Percentiles rank a stretch among this genome's conserved stretches.
These are phyloP conservation scores for Peromyscus leucopus DNA, from an alignment of 2,113 vertebrate genomes.

Conservation along the genomic window DNA sequence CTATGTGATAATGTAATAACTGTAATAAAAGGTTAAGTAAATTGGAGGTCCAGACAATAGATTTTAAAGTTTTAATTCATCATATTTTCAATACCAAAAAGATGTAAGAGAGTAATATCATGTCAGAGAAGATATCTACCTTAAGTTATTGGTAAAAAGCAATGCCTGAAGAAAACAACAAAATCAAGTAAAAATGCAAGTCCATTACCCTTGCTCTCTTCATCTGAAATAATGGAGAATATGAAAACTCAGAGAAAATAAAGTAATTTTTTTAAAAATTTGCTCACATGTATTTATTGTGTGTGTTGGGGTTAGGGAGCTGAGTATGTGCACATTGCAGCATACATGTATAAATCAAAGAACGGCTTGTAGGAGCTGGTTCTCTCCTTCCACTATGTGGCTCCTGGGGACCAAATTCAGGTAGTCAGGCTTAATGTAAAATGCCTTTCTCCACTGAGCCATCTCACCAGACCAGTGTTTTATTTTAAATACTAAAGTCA, in stretches of 20 bases:
- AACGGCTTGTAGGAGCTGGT: neutral
- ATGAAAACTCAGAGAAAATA: conserved; percentile 25
- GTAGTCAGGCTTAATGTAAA: neutral
- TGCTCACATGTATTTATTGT: neutral
- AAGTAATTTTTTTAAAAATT: neutral
- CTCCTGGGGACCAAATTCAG: neutral
- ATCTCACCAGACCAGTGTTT: neutral
- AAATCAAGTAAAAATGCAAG: neutral
- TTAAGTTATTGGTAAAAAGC: neutral
- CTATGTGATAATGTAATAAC: neutral
- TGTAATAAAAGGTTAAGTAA: neutral
- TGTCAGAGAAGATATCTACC: neutral
- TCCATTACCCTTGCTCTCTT: neutral
- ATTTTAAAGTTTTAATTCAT: neutral
- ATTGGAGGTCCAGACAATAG: neutral
- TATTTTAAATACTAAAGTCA: neutral
- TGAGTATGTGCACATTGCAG: neutral
- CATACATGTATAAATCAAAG: neutral
- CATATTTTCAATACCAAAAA: neutral
- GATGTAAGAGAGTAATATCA: neutral
- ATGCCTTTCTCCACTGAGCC: neutral
- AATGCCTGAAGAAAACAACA: neutral
- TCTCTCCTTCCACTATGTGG: neutral
- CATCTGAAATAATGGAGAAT: conserved; percentile 14
- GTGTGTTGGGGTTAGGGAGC: neutral